These are phyloP conservation scores for Petromus typicus DNA, from an alignment of 2,113 vertebrate genomes.

Conservation along the genomic window DNA sequence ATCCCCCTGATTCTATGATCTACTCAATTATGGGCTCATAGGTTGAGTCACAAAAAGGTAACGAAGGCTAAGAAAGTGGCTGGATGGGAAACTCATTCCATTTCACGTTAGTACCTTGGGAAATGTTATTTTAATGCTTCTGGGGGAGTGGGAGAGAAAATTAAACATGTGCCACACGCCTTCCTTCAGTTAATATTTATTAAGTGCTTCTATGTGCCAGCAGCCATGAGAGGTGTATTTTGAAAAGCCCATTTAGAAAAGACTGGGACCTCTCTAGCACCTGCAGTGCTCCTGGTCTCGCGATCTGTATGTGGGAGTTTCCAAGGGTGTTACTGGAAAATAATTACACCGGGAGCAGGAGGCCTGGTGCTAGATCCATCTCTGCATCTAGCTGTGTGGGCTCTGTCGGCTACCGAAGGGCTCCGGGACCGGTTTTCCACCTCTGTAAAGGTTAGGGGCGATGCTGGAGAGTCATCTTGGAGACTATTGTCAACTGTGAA, in stretches of 20 bases:
- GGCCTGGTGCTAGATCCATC: background rate
- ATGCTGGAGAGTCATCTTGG: background rate
- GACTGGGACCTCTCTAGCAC: background rate
- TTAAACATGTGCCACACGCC: background rate
- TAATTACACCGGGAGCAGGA: background rate
- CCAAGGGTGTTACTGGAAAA: background rate
- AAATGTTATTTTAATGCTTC: conserved; percentile 22
- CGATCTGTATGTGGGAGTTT: background rate
- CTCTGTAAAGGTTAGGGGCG: background rate
- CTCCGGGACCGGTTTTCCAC: background rate
- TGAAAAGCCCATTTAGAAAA: background rate
- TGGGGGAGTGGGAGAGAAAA: background rate
- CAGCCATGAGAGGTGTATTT: background rate
- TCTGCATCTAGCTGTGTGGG: background rate
- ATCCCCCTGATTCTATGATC: conserved; percentile 60
- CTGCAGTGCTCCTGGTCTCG: background rate
- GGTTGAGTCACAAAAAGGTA: conserved; percentile 61
- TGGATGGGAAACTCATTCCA: conserved; percentile 10
- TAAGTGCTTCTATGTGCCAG: conserved; percentile 29
- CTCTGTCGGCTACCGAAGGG: background rate
- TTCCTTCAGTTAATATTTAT: conserved; percentile 56
- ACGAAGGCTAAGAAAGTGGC: background rate
- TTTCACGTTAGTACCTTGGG: background rate
- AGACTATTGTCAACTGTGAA: background rate
- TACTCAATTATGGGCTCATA: background rate